Evolutionary conservation across 2,797 vertebrate species (phyloP).

Genomic region (Dendrocincla fuliginosa): DNA sequence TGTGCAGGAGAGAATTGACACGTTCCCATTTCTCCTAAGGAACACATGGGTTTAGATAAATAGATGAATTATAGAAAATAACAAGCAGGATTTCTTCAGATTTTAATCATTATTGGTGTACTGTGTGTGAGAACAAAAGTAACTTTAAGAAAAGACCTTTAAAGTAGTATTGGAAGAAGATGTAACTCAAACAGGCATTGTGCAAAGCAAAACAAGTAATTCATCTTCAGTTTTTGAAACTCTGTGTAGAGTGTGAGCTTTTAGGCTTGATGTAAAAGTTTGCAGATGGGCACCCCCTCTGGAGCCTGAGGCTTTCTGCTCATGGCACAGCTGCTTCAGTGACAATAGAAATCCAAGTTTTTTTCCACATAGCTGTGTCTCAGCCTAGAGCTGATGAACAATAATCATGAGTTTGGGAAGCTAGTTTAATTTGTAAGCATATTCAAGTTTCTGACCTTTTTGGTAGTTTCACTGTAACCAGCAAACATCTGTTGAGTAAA

Average conservation of each 20-base stretch:
- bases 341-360: neutral
- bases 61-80: neutral
- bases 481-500: neutral
- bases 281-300: neutral
- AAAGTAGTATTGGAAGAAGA: neutral
- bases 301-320: neutral
- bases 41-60: neutral
- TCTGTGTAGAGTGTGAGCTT: neutral
- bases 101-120: neutral
- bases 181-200: neutral
- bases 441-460: neutral
- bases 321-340: neutral
- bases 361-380: neutral
- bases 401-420: neutral
- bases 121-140: neutral
- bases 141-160: neutral
- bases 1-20: neutral
- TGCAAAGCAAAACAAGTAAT: neutral
- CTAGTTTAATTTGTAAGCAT: neutral
- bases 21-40: neutral
- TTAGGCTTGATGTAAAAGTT: neutral
- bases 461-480: neutral
- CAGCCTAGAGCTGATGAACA: neutral
- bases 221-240: neutral
- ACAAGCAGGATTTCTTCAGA: neutral